phyloP scores from a whole-genome alignment of 2,888 invertebrate genomes.

The Monochamus alternatus region DNA sequence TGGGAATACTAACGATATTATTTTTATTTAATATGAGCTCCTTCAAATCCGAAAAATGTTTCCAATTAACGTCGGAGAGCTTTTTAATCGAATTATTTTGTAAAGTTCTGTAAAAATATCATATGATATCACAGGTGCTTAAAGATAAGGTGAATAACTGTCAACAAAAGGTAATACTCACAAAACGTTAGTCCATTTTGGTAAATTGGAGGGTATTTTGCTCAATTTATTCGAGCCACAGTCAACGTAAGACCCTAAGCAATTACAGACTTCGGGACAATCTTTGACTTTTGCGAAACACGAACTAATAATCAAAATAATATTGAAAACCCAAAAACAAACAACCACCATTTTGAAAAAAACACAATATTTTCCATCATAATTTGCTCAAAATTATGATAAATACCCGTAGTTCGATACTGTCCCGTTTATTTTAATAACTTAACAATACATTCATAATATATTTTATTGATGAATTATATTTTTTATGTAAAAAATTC shows the following conservation, averaged over 20 bases:
- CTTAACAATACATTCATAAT: conserved; percentile 39
- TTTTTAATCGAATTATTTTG: conserved; percentile 82
- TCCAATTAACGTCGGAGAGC: conserved; percentile 82
- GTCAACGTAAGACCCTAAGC: conserved; percentile 82
- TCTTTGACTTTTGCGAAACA: conserved; percentile 64
- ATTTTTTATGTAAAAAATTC: conserved; percentile 44
- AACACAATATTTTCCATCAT: conserved; percentile 66
- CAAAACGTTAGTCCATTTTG: conserved; percentile 84
- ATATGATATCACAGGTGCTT: conserved; percentile 42
- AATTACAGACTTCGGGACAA: conserved; percentile 82
- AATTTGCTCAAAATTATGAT: conserved; percentile 60
- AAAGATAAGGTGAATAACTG: conserved; percentile 55
- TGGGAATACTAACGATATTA: conserved; percentile 79
- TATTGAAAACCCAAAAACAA: conserved; percentile 63
- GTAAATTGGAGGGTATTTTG: conserved; percentile 81
- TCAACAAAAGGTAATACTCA: conserved; percentile 72
- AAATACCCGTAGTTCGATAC: conserved; percentile 47
- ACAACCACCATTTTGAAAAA: conserved; percentile 71
- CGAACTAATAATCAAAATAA: conserved; percentile 56
- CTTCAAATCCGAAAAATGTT: conserved; percentile 80
- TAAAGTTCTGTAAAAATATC: conserved; percentile 74
- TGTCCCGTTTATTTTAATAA: conserved; percentile 51
- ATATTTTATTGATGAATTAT: conserved; percentile 40
- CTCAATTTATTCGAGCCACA: conserved; percentile 82
- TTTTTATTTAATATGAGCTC: conserved; percentile 88